These are phyloP conservation scores for Hexactinellida sp. DNA, from an alignment of 37 sponge, comb jelly and placozoan genomes.

Conservation along the genomic window DNA sequence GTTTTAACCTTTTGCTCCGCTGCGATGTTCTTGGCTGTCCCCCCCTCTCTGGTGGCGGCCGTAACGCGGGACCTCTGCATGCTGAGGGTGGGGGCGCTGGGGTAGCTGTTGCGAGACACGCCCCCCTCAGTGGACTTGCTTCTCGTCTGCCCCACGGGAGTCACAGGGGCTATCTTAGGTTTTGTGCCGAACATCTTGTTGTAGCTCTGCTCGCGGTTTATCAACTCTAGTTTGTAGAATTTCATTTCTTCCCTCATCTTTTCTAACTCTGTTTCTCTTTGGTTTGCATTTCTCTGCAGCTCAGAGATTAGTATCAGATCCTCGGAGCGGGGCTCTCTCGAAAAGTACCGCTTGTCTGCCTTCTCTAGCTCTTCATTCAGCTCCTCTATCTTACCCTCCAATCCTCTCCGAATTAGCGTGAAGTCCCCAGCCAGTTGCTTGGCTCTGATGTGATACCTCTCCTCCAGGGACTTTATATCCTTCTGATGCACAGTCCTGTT, in stretches of 20 bases:
- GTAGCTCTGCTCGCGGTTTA: constrained; percentile 89
- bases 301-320: background rate
- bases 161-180: constrained; percentile 50
- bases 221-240: constrained; percentile 71
- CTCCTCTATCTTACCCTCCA: background rate
- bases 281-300: background rate
- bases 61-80: background rate
- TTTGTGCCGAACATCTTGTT: constrained; percentile 76
- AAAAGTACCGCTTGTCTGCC: background rate
- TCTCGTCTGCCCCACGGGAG: constrained; percentile 14
- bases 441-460: background rate
- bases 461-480: background rate
- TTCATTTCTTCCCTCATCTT: constrained; percentile 61
- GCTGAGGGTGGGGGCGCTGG: background rate
- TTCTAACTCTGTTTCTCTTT: background rate
- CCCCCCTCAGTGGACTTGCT: background rate
- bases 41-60: background rate
- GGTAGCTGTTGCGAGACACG: background rate
- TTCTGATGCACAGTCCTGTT: background rate
- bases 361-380: background rate
- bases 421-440: constrained; percentile 1
- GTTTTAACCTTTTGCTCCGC: background rate
- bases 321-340: background rate
- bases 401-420: background rate
- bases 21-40: background rate